Evolutionary conservation across 2,113 vertebrate species (phyloP).

Genomic region (Elephantulus edwardii): DNA sequence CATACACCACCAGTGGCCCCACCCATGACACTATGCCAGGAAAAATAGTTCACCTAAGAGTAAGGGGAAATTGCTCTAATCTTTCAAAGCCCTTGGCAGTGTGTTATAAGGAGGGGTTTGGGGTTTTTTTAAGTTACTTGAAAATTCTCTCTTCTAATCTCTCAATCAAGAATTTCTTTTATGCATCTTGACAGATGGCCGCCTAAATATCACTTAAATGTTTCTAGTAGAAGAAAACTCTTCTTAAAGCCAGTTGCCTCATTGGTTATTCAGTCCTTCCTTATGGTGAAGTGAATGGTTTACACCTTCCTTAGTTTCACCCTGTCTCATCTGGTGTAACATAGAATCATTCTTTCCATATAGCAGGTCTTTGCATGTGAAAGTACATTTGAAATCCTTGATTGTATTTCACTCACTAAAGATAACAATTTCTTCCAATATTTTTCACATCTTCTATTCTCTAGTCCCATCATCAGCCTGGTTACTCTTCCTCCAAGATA

Average conservation of each 20-base stretch:
- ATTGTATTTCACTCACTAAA: constrained; percentile 42
- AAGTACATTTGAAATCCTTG: not conserved
- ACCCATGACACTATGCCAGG: not conserved
- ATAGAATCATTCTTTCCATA: constrained; percentile 44
- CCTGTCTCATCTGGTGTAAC: not conserved
- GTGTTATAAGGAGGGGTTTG: constrained; percentile 36
- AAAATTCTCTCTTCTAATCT: constrained; percentile 57
- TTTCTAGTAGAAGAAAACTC: constrained; percentile 57
- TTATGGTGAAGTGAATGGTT: constrained; percentile 35
- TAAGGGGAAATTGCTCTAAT: not conserved
- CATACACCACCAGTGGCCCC: too few species aligned
- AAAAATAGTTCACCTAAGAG: not conserved
- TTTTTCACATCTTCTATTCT: not conserved
- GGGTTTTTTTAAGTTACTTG: constrained; percentile 29
- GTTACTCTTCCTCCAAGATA: too few species aligned
- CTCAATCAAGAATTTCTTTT: constrained; percentile 40
- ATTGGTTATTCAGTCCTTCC: not conserved
- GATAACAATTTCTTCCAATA: not conserved
- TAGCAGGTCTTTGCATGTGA: not conserved
- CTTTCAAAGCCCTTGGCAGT: not conserved
- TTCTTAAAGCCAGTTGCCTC: constrained; percentile 1
- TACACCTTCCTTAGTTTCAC: constrained; percentile 22
- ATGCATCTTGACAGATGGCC: constrained; percentile 50
- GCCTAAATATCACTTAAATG: constrained; percentile 62
- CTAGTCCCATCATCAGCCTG: not conserved